These are phyloP conservation scores for Helogale parvula DNA, from an alignment of 2,113 vertebrate species.

Conservation along the genomic window DNA sequence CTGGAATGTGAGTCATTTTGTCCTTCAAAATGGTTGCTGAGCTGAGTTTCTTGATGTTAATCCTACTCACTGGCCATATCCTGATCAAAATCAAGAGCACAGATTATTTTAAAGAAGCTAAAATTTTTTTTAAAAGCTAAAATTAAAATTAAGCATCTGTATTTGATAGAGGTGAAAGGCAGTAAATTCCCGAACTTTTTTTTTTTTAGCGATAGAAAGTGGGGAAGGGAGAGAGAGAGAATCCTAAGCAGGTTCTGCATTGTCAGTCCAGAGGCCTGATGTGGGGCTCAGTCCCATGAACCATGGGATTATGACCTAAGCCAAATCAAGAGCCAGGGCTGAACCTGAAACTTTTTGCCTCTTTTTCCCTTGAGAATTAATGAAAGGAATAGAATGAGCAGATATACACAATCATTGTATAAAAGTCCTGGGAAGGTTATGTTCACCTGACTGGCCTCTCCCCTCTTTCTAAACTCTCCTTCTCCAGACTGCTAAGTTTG, in stretches of 20 bases:
- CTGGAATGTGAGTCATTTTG: slow-evolving; percentile 5
- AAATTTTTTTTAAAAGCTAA: not conserved
- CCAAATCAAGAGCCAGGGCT: too few relatives aligned
- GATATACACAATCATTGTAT: not conserved
- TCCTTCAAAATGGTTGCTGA: not conserved
- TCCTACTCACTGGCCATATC: not conserved
- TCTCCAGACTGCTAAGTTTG: not conserved
- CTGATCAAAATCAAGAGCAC: not conserved
- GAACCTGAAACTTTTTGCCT: not conserved
- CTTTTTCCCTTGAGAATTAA: not conserved
- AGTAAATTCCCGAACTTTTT: not conserved
- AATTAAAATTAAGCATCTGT: not conserved
- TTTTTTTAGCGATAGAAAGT: too few relatives aligned
- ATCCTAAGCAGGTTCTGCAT: too few relatives aligned
- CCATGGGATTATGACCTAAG: too few relatives aligned
- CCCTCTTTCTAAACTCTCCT: not conserved
- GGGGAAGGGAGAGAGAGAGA: too few relatives aligned
- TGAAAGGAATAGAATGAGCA: not conserved
- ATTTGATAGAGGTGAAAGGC: not conserved
- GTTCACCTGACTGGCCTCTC: not conserved
- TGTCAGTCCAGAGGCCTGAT: too few relatives aligned
- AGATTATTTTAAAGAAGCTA: not conserved
- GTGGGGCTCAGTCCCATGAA: too few relatives aligned
- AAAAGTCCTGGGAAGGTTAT: not conserved
- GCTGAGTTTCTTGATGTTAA: not conserved